phyloP scores from a whole-genome alignment of 2,888 invertebrate species.

The Drosophila neonasuta region DNA sequence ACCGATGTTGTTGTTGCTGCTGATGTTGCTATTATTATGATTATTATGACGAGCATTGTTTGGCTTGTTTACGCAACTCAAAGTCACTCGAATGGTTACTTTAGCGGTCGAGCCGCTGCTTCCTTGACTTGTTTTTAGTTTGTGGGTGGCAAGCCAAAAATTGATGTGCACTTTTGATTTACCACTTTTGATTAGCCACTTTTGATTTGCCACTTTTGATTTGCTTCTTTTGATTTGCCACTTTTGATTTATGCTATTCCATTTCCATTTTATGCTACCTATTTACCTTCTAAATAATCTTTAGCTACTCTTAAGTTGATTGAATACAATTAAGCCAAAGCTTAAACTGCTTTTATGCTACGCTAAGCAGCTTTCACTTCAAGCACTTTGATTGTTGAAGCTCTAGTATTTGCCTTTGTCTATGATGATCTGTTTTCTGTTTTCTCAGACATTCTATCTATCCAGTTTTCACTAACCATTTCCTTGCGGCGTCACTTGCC shows the following conservation, averaged over 20 bases:
- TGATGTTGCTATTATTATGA: conserved; percentile 8
- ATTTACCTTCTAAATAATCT: not conserved
- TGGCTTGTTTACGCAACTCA: conserved; percentile 36
- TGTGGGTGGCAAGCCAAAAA: conserved; percentile 49
- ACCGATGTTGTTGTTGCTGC: conserved; percentile 14
- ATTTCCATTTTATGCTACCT: conserved; percentile 3
- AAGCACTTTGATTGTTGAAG: conserved; percentile 6
- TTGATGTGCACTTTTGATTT: conserved; percentile 58
- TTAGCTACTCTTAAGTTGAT: conserved; percentile 3
- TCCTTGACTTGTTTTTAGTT: conserved; percentile 39
- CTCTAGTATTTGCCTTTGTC: conserved; percentile 2
- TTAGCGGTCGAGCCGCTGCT: conserved; percentile 42
- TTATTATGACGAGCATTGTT: conserved; percentile 18
- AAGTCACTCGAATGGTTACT: conserved; percentile 60
- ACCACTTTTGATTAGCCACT: conserved; percentile 24
- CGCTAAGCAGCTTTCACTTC: not conserved
- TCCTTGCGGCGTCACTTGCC: conserved; percentile 45
- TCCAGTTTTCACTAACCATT: conserved; percentile 34
- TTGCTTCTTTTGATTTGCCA: not conserved
- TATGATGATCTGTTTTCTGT: conserved; percentile 8
- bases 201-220: not conserved
- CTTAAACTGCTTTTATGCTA: not conserved
- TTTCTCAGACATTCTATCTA: conserved; percentile 1
- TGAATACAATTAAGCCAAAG: not conserved
- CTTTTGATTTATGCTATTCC: conserved; percentile 18